Evolutionary conservation across 2,888 invertebrate species (phyloP), one percentile per base, ranked within the genome.

Genomic region (Auanema sp.): DNA sequence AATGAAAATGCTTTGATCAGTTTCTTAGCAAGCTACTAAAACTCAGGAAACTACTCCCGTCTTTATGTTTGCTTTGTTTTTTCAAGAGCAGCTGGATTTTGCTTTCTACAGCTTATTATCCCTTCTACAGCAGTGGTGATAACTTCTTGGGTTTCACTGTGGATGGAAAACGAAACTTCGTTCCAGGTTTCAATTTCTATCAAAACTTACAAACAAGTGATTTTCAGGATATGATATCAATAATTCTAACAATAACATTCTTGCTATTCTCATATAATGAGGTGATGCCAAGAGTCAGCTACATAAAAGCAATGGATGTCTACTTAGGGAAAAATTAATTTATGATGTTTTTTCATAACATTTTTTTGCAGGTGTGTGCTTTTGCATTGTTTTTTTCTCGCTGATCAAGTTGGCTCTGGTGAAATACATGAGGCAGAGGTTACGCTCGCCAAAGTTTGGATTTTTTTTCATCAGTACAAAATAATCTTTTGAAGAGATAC

Each of bases 101-200:
- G 83, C 57, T 83, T 83, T 58, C 76, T 83, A 1, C 70, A 71
- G 49, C 66, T 83, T 41, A 79, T 83, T 41, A 78, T 83, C 49
- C 83, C 83, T 1, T 79, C 82, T 5, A 80, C 83, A 11, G 80
- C 83, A 0, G 83, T 83, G 6, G 83, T 83, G 10, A 80, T 83
- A 53, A 78, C 81, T n/a, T 75, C 78, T 1, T 83, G 83, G 83
- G 80, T 83, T 12, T 81, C 82, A n/a, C 65, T 83, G 50, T 83
- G 83, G 83, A 82, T 83, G 81, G 83, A 83, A 55, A 80, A 76
- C 60, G 83, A 83, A 56, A 77, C 78, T 0, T 59, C 68, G 12
- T 79, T 77, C 53, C 71, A 71, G 67, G 75, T 70, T n/a, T 50
- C 16, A n/a, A n/a, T n/a, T n/a, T n/a, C n/a, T n/a, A n/a, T n/a